These are phyloP conservation scores for Melospiza melodia DNA, from an alignment of 2,113 vertebrate genomes.

Conservation along the genomic window DNA sequence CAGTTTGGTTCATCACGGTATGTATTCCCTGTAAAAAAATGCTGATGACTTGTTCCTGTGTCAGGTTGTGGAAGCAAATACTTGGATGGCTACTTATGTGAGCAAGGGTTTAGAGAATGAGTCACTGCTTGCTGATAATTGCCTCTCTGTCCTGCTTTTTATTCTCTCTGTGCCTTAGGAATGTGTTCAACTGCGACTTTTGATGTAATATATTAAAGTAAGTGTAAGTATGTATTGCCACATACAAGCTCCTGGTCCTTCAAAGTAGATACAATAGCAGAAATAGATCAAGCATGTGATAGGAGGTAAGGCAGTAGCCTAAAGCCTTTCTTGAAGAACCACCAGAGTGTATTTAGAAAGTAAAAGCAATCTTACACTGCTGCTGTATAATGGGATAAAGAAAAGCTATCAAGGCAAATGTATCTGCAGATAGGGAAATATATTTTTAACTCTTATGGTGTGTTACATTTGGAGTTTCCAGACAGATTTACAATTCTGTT, in stretches of 20 bases:
- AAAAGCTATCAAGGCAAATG: not conserved
- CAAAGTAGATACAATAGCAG: not conserved
- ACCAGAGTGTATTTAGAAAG: conserved; percentile 22
- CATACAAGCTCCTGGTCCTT: not conserved
- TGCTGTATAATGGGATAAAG: conserved; percentile 28
- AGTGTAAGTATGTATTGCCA: not conserved
- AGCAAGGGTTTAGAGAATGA: not conserved
- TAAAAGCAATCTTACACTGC: not conserved
- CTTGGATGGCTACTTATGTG: not conserved
- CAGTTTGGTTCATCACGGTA: not conserved
- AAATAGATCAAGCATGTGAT: conserved; percentile 47
- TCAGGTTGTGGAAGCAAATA: not conserved
- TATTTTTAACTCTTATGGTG: not conserved
- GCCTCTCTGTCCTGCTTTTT: not conserved
- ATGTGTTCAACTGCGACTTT: not conserved
- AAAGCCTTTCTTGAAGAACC: conserved; percentile 12
- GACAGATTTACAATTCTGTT: not conserved
- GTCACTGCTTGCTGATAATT: not conserved
- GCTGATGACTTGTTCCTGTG: not conserved
- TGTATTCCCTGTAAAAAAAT: not conserved
- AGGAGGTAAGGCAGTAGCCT: conserved; percentile 47
- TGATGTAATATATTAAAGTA: not conserved
- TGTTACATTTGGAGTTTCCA: not conserved
- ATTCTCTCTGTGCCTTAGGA: not conserved
- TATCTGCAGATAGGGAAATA: conserved; percentile 9